These are phyloP conservation scores for Zaprionus nigranus DNA, from an alignment of 1,140 invertebrate genomes.

Conservation along the genomic window DNA sequence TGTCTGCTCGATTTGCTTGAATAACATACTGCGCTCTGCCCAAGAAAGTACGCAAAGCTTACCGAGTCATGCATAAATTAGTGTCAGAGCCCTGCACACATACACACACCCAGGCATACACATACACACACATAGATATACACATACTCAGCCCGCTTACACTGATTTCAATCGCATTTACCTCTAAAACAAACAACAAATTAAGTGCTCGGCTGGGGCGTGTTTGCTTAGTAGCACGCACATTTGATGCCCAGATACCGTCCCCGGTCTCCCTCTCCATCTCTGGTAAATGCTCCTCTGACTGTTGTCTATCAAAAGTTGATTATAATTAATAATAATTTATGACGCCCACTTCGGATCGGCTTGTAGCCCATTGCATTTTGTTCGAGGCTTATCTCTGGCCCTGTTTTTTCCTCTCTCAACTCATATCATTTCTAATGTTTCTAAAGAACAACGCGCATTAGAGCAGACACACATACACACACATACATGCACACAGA, in stretches of 20 bases:
- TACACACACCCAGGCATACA: background rate
- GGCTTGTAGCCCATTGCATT: conserved; percentile 25
- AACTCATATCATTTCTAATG: conserved; percentile 67
- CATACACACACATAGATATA: conserved; percentile 33
- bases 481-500: background rate
- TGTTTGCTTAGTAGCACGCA: conserved; percentile 74
- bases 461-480: conserved; percentile 26
- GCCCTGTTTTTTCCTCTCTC: conserved; percentile 34
- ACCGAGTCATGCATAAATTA: conserved; percentile 39
- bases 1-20: conserved; percentile 30
- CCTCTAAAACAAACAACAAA: conserved; percentile 51
- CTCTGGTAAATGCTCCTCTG: conserved; percentile 10
- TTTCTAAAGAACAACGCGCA: conserved; percentile 66
- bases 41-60: conserved; percentile 8
- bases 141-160: background rate
- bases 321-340: conserved; percentile 69
- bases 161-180: conserved; percentile 62
- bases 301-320: conserved; percentile 53
- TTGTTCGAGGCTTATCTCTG: conserved; percentile 53
- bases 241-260: conserved; percentile 63
- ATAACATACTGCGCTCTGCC: conserved; percentile 7
- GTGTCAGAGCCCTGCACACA: conserved; percentile 29
- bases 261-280: background rate
- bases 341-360: conserved; percentile 50
- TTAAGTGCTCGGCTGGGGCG: conserved; percentile 37